Percentiles rank a stretch among this genome's conserved stretches.
Conservation (phyloP, 2,888 invertebrate species). For the Ferrisia virgata region DNA sequence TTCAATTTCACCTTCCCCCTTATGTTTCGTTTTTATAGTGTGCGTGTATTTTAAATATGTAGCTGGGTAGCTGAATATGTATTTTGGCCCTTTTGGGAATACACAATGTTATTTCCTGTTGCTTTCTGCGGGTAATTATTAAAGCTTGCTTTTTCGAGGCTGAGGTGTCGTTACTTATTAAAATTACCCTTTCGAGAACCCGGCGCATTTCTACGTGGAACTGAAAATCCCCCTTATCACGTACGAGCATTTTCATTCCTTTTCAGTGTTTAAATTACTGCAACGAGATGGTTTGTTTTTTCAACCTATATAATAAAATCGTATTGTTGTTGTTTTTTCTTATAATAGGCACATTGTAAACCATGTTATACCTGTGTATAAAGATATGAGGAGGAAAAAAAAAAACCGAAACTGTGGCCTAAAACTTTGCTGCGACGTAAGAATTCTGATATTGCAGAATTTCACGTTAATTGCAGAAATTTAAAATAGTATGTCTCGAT, state of each 20-base stretch:
- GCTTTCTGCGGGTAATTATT: conserved; percentile 31
- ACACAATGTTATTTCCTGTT: conserved; percentile 11
- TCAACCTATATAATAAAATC: background rate
- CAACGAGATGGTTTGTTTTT: conserved; percentile 1
- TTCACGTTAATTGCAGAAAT: no score
- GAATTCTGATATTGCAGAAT: no score
- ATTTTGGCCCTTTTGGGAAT: conserved; percentile 5
- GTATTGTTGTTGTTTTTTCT: background rate
- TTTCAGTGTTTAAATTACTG: background rate
- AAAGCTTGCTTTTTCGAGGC: background rate
- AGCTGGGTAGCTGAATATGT: no score
- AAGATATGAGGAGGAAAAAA: no score
- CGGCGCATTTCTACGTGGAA: background rate
- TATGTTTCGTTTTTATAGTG: background rate
- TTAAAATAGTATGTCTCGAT: no score
- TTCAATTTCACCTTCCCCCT: background rate
- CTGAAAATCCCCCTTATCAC: background rate
- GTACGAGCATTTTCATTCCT: background rate
- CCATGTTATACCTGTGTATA: no score
- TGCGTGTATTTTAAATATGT: no score
- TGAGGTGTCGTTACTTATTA: conserved; percentile 9
- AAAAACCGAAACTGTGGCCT: no score
- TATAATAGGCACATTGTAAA: no score
- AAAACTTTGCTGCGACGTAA: no score
- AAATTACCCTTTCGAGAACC: background rate